phyloP scores from a whole-genome alignment of 2,888 invertebrate species.

The Drosophila gaucha region DNA sequence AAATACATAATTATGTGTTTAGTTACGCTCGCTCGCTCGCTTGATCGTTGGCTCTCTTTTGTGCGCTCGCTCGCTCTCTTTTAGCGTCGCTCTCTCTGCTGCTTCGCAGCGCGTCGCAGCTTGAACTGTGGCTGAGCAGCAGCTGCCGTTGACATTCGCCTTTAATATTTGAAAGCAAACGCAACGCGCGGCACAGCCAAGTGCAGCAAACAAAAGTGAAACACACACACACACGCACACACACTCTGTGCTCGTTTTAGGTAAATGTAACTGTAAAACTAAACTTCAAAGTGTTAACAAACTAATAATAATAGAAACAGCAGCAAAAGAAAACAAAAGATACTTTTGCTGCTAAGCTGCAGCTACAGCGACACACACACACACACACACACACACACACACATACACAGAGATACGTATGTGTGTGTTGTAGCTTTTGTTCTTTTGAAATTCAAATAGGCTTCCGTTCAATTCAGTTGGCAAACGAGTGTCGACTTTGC shows the following conservation, averaged over 20 bases:
- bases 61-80: neutral
- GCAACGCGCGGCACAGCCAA: slow-evolving; percentile 57
- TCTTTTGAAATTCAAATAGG: slow-evolving; percentile 80
- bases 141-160: slow-evolving; percentile 68
- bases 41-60: neutral
- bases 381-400: neutral
- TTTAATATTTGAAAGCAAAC: slow-evolving; percentile 78
- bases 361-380: slow-evolving; percentile 13
- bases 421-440: slow-evolving; percentile 66
- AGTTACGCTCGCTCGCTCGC: slow-evolving; percentile 60
- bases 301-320: slow-evolving; percentile 5
- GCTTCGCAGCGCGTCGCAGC: slow-evolving; percentile 14
- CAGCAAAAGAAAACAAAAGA: slow-evolving; percentile 12
- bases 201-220: slow-evolving; percentile 76
- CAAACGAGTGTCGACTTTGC: slow-evolving; percentile 82
- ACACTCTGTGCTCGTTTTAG: slow-evolving; percentile 14
- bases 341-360: slow-evolving; percentile 54
- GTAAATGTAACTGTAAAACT: slow-evolving; percentile 47
- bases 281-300: slow-evolving; percentile 23
- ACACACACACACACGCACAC: slow-evolving; percentile 9
- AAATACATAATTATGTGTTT: slow-evolving; percentile 79
- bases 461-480: slow-evolving; percentile 78
- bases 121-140: slow-evolving; percentile 56
- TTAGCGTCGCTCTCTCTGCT: neutral
- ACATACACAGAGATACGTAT: slow-evolving; percentile 13